Evolutionary conservation across 2,888 invertebrate genomes (phyloP).

Genomic region (Sthenelais limicola): DNA sequence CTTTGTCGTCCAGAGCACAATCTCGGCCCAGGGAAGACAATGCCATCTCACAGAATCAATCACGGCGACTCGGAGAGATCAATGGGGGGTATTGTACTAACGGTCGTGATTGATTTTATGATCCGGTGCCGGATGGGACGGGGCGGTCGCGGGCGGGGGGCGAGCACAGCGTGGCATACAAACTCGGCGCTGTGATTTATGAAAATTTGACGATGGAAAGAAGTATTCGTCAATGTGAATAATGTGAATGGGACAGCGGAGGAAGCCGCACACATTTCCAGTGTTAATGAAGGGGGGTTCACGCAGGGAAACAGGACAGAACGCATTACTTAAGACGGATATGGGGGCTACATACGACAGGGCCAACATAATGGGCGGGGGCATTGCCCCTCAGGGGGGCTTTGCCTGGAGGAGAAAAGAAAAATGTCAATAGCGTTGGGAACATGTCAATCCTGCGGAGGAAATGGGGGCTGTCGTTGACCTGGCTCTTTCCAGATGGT

Average conservation of each 20-base stretch:
- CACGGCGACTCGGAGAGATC: constrained; percentile 32
- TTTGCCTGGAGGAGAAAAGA: constrained; percentile 7
- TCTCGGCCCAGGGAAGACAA: constrained; percentile 11
- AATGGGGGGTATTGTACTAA: constrained; percentile 30
- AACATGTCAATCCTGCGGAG: constrained; percentile 21
- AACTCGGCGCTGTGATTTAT: constrained; percentile 28
- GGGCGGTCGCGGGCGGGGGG: constrained; percentile 12
- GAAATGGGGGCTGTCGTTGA: constrained; percentile 15
- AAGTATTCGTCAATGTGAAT: constrained; percentile 31
- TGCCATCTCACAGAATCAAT: constrained; percentile 19
- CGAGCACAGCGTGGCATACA: constrained; percentile 24
- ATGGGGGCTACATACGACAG: constrained; percentile 6
- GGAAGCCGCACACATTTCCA: constrained; percentile 31
- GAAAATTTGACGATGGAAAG: constrained; percentile 29
- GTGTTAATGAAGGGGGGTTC: constrained; percentile 21
- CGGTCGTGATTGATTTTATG: constrained; percentile 29
- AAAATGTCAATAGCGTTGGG: constrained; percentile 27
- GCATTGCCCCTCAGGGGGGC: not conserved
- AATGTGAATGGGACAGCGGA: constrained; percentile 7
- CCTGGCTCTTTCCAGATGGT: constrained; percentile 13
- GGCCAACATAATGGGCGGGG: constrained; percentile 10
- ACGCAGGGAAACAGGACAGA: constrained; percentile 7
- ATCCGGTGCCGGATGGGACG: constrained; percentile 16
- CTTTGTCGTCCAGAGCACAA: no score
- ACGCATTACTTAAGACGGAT: constrained; percentile 31